A percentile compares a stretch with the other conserved stretches of the same genome.
These are phyloP conservation scores for Cyrtodaria siliqua DNA, from an alignment of 2,888 invertebrate genomes.

Conservation along the genomic window DNA sequence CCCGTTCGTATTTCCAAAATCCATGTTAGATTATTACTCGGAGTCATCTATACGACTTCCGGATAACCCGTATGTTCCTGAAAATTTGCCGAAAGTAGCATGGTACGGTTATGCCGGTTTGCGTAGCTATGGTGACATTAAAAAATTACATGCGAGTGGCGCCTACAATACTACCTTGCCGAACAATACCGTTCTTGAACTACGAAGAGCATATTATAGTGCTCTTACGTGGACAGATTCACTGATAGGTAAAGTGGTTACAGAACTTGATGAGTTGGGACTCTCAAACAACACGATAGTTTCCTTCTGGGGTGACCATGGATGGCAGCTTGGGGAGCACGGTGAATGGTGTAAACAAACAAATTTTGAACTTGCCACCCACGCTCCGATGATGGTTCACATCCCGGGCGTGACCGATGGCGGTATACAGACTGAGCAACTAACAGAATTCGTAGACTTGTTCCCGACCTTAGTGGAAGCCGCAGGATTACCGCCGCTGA, in stretches of 20 bases:
- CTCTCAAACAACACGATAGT: slow-evolving; percentile 68
- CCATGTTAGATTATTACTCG: slow-evolving; percentile 89
- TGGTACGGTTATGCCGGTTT: slow-evolving; percentile 89
- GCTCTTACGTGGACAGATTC: slow-evolving; percentile 63
- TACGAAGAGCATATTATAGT: slow-evolving; percentile 69
- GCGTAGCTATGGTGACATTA: slow-evolving; percentile 65
- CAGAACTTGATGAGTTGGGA: slow-evolving; percentile 57
- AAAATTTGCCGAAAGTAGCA: slow-evolving; percentile 91
- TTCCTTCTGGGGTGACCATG: slow-evolving; percentile 73
- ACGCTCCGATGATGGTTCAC: slow-evolving; percentile 74
- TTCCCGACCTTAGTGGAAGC: slow-evolving; percentile 75
- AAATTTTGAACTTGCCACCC: slow-evolving; percentile 72
- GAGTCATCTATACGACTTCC: slow-evolving; percentile 59
- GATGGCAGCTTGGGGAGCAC: slow-evolving; percentile 77
- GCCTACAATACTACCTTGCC: slow-evolving; percentile 69
- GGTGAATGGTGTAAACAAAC: slow-evolving; percentile 74
- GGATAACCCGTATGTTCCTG: slow-evolving; percentile 67
- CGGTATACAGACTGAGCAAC: slow-evolving; percentile 46
- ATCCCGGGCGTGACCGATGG: slow-evolving; percentile 61
- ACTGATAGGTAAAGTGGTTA: slow-evolving; percentile 54
- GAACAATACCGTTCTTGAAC: slow-evolving; percentile 35
- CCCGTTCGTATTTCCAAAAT: slow-evolving; percentile 93
- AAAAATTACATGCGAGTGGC: slow-evolving; percentile 24
- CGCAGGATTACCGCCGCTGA: slow-evolving; percentile 58
- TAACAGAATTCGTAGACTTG: slow-evolving; percentile 73